phyloP scores from a whole-genome alignment of 2,888 invertebrate species.

The Trachelus iudaicus region DNA sequence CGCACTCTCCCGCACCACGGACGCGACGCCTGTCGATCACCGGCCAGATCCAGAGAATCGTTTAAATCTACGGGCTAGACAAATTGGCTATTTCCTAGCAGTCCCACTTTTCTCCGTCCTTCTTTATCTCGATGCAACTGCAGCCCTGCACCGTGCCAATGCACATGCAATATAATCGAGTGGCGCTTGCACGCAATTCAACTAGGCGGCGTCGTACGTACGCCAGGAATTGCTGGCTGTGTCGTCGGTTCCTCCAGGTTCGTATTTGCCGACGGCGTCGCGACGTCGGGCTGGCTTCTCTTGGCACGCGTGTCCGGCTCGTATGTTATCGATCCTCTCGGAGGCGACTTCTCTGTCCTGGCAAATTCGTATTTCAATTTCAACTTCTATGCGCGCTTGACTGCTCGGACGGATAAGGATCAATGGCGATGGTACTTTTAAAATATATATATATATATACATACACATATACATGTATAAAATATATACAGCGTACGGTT shows the following conservation, averaged over 20 bases:
- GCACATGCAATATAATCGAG: not conserved
- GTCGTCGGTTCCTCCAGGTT: not conserved
- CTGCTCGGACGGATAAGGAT: not conserved
- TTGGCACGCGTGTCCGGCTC: not conserved
- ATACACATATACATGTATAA: no score
- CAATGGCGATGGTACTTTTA: not conserved
- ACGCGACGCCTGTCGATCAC: not conserved
- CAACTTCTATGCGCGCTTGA: not conserved
- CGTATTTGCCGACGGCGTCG: not conserved
- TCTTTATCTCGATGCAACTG: not conserved
- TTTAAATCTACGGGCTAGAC: conserved; percentile 36
- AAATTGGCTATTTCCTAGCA: conserved; percentile 42
- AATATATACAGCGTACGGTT: not conserved
- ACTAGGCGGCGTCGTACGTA: not conserved
- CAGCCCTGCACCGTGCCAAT: not conserved
- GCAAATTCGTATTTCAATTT: not conserved
- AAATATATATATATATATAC: no score
- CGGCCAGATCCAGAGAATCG: conserved; percentile 4
- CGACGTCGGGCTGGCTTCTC: not conserved
- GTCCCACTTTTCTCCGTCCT: conserved; percentile 4
- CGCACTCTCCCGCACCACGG: conserved; percentile 4
- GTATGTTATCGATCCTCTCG: not conserved
- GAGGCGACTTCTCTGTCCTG: not conserved
- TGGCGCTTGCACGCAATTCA: not conserved
- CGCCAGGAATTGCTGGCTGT: rapidly evolving